Conservation (phyloP, 2,113 vertebrate species). For the Empidonax alnorum region DNA sequence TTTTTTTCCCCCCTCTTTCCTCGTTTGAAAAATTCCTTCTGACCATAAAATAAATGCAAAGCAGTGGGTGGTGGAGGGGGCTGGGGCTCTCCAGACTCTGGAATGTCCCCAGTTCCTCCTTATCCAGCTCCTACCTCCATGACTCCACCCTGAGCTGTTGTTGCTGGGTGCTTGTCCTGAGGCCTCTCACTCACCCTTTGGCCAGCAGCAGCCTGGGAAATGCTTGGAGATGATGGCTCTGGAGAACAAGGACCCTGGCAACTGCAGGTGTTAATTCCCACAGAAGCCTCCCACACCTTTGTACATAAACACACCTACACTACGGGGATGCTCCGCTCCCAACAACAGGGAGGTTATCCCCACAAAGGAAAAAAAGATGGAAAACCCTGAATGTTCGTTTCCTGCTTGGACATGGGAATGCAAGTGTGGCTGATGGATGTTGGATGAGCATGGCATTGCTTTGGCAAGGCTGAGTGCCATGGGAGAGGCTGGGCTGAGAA, state of each 20-base stretch:
- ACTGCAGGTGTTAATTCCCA: not conserved
- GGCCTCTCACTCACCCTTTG: not conserved
- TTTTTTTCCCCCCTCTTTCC: not conserved
- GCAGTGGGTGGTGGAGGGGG: accelerated
- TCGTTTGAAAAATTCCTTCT: not conserved
- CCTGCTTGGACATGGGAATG: accelerated
- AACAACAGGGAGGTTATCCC: not conserved
- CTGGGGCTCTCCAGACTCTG: not conserved
- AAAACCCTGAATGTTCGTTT: not conserved
- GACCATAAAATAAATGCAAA: not conserved
- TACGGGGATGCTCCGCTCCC: accelerated
- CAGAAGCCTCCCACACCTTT: not conserved
- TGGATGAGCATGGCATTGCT: not conserved
- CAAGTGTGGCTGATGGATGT: not conserved
- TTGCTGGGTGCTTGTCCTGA: not conserved
- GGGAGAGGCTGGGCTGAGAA: not conserved
- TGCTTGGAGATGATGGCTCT: not conserved
- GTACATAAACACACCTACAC: not conserved
- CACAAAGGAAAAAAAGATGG: not conserved
- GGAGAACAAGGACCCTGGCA: accelerated
- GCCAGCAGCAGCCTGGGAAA: not conserved
- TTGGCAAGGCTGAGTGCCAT: not conserved
- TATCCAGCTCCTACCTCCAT: not conserved
- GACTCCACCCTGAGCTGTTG: not conserved
- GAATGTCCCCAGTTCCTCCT: conserved; percentile 1